Base-by-base conservation (phyloP, 2,888 invertebrate species). In the Callyntrura guangdongensis region DNA sequence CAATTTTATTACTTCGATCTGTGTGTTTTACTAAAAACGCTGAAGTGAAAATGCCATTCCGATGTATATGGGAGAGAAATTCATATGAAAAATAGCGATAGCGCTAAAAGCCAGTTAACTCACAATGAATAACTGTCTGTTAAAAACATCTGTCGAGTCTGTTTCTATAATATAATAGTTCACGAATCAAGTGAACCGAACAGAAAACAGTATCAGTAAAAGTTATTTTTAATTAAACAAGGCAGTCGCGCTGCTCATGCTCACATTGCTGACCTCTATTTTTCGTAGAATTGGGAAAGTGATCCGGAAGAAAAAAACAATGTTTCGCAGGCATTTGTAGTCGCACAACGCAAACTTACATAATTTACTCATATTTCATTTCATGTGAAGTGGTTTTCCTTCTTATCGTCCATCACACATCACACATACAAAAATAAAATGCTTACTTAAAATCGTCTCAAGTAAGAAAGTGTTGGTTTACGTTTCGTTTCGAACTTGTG, bases 191-290 rank as follows among this genome's bases (percentile, higher is more conserved):
- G 12, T 53, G 53, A 79, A 36, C 27, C 25, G n/a, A 8, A 14
- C 36, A 27, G 56, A 27, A 27, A 56, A 79, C 0, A 27, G 27
- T 11, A 64, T 11, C 49, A 49, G 45, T 72, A 72, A 82, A 82
- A 61, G 81, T 82, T 61, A 61, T 82, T 83, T 83, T 83, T 83
- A 83, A 83, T 83, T 64, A 67, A 67, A 49, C 83, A 67, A 67
- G 49, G 49, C 83, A 82, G 61, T 47, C 36, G 17, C 59, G 67
- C 67, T 36, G n/a, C n/a, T 49, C 47, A 83, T 83, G 67, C 67
- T 45, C 83, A 25, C 49, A 49, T 64, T 64, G 59, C 81, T 83
- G 83, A 83, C 83, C 67, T 83, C 83, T 67, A 83, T 83, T 83
- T 83, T 83, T 64, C 36, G 36, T 45, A 0, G 45, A 82, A 74